These are phyloP conservation scores for Salvelinus fontinalis DNA, from an alignment of 2,113 vertebrate genomes.

Conservation along the genomic window DNA sequence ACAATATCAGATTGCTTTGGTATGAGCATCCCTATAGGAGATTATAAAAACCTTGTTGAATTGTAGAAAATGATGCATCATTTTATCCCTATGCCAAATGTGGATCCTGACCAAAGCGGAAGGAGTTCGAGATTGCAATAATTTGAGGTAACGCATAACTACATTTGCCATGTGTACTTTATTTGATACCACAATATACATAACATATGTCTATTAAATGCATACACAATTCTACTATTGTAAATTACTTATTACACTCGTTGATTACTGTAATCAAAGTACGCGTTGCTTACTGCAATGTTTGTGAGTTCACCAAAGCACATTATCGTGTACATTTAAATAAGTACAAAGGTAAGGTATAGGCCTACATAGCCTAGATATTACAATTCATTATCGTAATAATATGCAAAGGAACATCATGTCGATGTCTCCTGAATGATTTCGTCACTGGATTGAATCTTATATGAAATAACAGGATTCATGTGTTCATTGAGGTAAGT, in stretches of 20 bases:
- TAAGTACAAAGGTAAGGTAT: constrained; percentile 60
- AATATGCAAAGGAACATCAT: constrained; percentile 44
- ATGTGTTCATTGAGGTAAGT: constrained; percentile 34
- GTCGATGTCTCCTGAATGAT: constrained; percentile 41
- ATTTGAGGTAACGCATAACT: constrained; percentile 6
- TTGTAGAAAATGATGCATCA: not conserved
- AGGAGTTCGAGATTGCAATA: not conserved
- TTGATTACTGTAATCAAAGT: constrained; percentile 49
- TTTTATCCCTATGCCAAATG: not conserved
- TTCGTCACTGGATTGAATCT: constrained; percentile 18
- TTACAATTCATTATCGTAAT: constrained; percentile 37
- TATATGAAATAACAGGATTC: constrained; percentile 31
- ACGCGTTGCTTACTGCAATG: constrained; percentile 34
- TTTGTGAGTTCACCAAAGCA: constrained; percentile 27
- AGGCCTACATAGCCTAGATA: constrained; percentile 29
- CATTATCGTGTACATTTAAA: constrained; percentile 36
- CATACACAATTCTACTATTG: constrained; percentile 63
- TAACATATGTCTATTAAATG: constrained; percentile 71
- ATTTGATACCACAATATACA: constrained; percentile 69
- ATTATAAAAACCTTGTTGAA: not conserved
- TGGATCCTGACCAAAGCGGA: not conserved
- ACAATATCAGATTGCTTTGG: constrained; percentile 14
- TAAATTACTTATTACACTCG: constrained; percentile 48
- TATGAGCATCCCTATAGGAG: too few species aligned
- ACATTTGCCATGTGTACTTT: constrained; percentile 50